phyloP scores from a whole-genome alignment of 2,113 vertebrate genomes.

The Aythya baeri region DNA sequence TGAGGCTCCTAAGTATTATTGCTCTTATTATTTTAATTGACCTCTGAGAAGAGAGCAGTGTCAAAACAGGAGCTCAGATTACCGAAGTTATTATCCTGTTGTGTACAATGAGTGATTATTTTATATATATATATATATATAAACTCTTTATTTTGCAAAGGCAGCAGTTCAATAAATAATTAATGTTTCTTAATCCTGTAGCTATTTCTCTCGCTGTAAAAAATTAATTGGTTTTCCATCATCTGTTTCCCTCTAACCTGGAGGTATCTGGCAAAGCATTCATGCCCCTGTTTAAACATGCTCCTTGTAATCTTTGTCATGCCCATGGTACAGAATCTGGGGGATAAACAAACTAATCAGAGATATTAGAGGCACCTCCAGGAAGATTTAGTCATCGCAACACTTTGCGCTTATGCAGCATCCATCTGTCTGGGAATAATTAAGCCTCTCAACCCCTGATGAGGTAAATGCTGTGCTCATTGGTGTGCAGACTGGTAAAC shows the following conservation, averaged over 20 bases:
- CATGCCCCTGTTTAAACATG: conserved; percentile 69
- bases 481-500: background rate
- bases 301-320: conserved; percentile 46
- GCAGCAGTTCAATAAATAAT: conserved; percentile 81
- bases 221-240: conserved; percentile 83
- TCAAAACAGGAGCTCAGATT: conserved; percentile 44
- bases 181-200: conserved; percentile 77
- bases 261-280: conserved; percentile 62
- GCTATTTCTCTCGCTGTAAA: conserved; percentile 76
- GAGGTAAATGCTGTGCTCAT: background rate
- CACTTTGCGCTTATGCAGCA: conserved; percentile 28
- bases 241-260: conserved; percentile 69
- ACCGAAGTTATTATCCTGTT: conserved; percentile 35
- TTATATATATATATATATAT: background rate
- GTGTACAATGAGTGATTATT: conserved; percentile 37
- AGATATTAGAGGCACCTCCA: conserved; percentile 52
- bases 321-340: conserved; percentile 63
- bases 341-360: conserved; percentile 57
- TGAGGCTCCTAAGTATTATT: conserved; percentile 15
- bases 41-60: conserved; percentile 25
- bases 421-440: conserved; percentile 54
- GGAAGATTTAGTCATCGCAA: conserved; percentile 53
- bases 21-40: conserved; percentile 47
- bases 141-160: conserved; percentile 30
- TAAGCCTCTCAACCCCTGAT: background rate